A percentile compares a stretch with the other conserved stretches of the same genome.
phyloP scores from a whole-genome alignment of 2,888 invertebrate species.

The Ectemnius cavifrons region DNA sequence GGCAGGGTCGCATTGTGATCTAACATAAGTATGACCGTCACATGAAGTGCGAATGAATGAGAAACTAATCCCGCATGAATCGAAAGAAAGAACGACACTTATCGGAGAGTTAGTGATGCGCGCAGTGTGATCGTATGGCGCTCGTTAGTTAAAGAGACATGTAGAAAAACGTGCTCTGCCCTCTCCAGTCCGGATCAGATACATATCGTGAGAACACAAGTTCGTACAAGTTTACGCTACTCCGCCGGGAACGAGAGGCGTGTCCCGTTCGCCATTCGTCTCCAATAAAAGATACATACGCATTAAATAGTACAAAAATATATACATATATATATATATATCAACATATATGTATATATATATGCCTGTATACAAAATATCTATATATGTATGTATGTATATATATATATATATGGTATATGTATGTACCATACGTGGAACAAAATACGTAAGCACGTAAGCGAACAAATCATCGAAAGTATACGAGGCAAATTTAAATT shows the following conservation, averaged over 20 bases:
- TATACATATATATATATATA: conserved; percentile 3
- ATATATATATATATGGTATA: conserved; percentile 8
- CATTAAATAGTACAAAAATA: not conserved
- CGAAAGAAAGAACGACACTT: not conserved
- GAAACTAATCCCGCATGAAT: not conserved
- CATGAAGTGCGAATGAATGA: conserved; percentile 19
- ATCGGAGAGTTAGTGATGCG: not conserved
- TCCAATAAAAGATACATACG: conserved; percentile 30
- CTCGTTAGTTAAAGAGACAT: conserved; percentile 32
- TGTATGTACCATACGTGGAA: conserved; percentile 17
- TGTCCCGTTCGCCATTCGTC: conserved; percentile 57
- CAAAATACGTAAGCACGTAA: conserved; percentile 37
- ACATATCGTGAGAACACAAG: conserved; percentile 25
- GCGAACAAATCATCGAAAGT: conserved; percentile 46
- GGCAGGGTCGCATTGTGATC: too few species aligned
- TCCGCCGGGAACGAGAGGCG: conserved; percentile 56
- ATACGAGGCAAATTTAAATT: conserved; percentile 52
- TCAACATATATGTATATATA: not conserved
- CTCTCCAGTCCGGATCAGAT: conserved; percentile 71
- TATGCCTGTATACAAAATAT: too few species aligned
- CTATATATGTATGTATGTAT: not conserved
- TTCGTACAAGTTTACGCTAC: conserved; percentile 43
- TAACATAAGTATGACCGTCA: too few species aligned
- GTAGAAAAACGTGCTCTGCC: conserved; percentile 71
- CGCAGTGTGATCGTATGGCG: conserved; percentile 50